Evolutionary conservation across 2,113 vertebrate genomes (phyloP), one percentile per base, ranked within the genome.

Genomic region (Cephalopholis sonnerati): DNA sequence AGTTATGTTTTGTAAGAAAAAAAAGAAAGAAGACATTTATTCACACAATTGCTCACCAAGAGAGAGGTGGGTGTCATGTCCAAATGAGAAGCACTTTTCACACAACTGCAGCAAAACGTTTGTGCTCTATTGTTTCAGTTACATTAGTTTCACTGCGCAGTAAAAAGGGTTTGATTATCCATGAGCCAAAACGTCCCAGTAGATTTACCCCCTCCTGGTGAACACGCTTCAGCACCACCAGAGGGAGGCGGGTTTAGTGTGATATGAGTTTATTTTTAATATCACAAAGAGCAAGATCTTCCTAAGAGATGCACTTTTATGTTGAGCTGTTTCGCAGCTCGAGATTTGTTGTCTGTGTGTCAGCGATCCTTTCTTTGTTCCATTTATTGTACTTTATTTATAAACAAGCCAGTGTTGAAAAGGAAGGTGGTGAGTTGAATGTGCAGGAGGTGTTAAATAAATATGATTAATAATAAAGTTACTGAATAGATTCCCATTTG

Each of bases 241-340:
- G 68, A 76, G 58, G 66, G 72, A 77, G 76, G 66, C 4, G 2
- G 51, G 36, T 69, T 81, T 54, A 44, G 44, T 72, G 39, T 75
- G 63, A 81, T 62, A 29, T 18, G 4, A 53, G 69, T 82, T 87
- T 89, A 82, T 90, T 88, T 89, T 89, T 85, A 74, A 80, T 69
- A 75, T 72, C 77, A 67, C 68, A 53, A 55, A 66, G 8, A 74
- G 53, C 53, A 67, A 62, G 36, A 69, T 29, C 77, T 80, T 79
- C 53, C 57, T 58, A 20, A 66, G 68, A 63, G 53, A 67, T 61
- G 36, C 65, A 22, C 12, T 69, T 70, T 3, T n/a, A 25, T 58
- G 65, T 57, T 82, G 50, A 39, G 27, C 39, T 70, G 48, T 39
- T 58, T 68, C 61, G 79, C 61, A 39, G 27, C 29, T 70, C 10